Evolutionary conservation across 2,113 vertebrate species (phyloP), one percentile per base, ranked within the genome.

Genomic region (Salvator merianae): DNA sequence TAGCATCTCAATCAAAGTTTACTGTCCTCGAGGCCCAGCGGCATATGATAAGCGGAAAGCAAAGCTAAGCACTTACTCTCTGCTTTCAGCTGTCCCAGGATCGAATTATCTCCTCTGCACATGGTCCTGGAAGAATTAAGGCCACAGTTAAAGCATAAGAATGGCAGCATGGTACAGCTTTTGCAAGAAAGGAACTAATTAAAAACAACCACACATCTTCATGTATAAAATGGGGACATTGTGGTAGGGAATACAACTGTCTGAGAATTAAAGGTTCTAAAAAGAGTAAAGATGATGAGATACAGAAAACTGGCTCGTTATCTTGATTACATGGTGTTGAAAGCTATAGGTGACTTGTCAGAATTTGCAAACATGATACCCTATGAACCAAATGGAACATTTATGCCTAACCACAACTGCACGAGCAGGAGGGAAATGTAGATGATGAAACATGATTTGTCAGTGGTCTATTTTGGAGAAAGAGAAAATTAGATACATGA

Each of bases 21-120:
- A 84, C 80, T 82, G 77, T 20, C 80, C 36, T 78, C 65, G 34
- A 81, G 74, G 24, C 5, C 34, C 72, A 68, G 66, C 3, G 3
- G 55, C 55, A 8, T 63, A 20, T 4, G 65, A 34, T 13, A 66
- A 0, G 77, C 53, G 74, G 38, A n/a, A 38, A 87, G 76, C 53
- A 38, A 85, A 91, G 76, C 53, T 34, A 85, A 91, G 63, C 70
- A 97, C 97, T 98, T 93, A 99, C 99, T 96, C 88, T 97, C 97
- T 91, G 72, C 86, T 93, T 93, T 97, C 86, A 99, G 93, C 92
- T 98, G 98, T 30, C 95, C 97, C 88, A 99, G 95, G 94, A 99
- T 99, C 24, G 99, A 98, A 91, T 96, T 95, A 28, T 99, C 98
- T 90, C 99, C 98, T 93, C 98, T 92, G 93, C 97, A 97, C 96